Base-by-base conservation (phyloP, 2,888 invertebrate genomes). In the Drosophila meridiana region DNA sequence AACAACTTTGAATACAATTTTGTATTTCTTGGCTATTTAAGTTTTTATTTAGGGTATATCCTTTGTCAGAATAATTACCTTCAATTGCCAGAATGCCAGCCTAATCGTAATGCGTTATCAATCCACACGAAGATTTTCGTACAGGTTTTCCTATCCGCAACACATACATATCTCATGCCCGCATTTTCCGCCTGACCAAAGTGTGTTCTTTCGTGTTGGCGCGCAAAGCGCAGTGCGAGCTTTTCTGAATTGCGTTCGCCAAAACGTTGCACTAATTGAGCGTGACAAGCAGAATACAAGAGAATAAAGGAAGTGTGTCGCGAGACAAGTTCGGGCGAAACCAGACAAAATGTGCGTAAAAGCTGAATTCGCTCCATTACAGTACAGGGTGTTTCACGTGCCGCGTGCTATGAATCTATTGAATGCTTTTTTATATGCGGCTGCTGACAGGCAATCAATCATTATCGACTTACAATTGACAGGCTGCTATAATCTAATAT, bases 221-320 rank as follows among this genome's bases (percentile, higher is more conserved):
- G 82, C 84, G 65, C 36, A 67, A 75, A 79, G 66, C 80, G 52
- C 57, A 36, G n/a, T 4, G 6, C 8, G 69, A 48, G 87, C 85
- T 85, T 90, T 90, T 71, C 47, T 90, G 90, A 85, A 88, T 90
- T 88, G 67, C 63, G 42, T 30, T 60, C 36, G 38, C 70, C 34
- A 76, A 74, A 80, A 76, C 63, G 50, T 60, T 38, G 20, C 66
- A 70, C 47, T 73, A 87, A 76, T 85, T 75, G 76, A 75, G 71
- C 57, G 71, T 70, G 78, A 76, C 60, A 69, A 59, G 60, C 32
- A 56, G 1, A 30, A 20, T 8, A 30, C 7, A 32, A 26, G 30
- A 56, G 1, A 30, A 20, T 8, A 30, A 9, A 32, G 28, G 30
- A 20, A 50, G 26, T 28, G 13, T 13, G 13, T 28, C 11, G n/a